A percentile compares a stretch with the other conserved stretches of the same genome.
Conservation (phyloP, 2,113 vertebrate species). For the Sylvilagus bachmani region DNA sequence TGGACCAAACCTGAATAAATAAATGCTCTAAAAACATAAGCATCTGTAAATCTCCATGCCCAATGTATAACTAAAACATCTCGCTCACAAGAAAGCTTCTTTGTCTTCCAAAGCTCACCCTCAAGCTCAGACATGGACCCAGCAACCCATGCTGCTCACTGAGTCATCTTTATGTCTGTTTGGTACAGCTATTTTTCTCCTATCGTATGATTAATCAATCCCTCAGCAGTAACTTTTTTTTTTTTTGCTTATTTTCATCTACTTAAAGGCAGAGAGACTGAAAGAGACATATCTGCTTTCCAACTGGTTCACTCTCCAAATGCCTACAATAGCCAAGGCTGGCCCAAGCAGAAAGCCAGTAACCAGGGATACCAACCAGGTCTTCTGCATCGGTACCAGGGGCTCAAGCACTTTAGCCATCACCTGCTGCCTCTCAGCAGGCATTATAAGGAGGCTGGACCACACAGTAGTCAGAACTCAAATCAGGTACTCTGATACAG, state of each 20-base stretch:
- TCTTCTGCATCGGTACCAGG: too few relatives aligned
- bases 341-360: too few relatives aligned
- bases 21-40: slow-evolving; percentile 59
- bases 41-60: slow-evolving; percentile 44
- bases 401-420: too few relatives aligned
- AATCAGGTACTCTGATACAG: too few relatives aligned
- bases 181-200: neutral
- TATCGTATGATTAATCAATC: neutral
- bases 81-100: slow-evolving; percentile 20
- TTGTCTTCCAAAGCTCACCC: neutral
- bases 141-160: neutral
- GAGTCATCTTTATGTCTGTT: neutral
- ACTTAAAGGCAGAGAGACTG: too few relatives aligned
- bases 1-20: slow-evolving; percentile 43
- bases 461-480: too few relatives aligned
- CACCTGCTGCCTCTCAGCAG: too few relatives aligned
- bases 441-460: too few relatives aligned
- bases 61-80: slow-evolving; percentile 51
- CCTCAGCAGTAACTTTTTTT: slow-evolving; percentile 10
- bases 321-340: too few relatives aligned
- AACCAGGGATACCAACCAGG: too few relatives aligned
- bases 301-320: neutral
- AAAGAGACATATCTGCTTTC: too few relatives aligned
- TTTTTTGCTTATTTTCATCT: neutral
- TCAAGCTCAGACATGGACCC: neutral